Evolutionary conservation across 2,797 vertebrate species (phyloP).

Genomic region (Neomorphus geoffroyi): DNA sequence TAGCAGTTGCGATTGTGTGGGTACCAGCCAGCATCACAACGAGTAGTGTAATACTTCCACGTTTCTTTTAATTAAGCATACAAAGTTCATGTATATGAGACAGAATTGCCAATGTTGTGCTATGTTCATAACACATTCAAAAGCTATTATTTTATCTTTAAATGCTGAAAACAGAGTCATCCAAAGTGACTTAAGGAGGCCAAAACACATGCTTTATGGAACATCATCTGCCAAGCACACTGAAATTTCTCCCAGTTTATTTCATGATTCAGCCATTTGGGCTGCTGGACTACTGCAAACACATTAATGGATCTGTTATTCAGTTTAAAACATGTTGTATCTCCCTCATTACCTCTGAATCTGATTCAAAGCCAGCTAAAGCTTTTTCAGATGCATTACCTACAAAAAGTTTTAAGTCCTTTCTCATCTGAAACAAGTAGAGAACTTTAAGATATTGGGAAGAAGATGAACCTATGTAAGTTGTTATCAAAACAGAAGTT

Average conservation of each 20-base stretch:
- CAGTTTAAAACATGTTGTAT: neutral
- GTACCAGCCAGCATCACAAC: slow-evolving; percentile 85
- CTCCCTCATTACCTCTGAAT: neutral
- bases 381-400: neutral
- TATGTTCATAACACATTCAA: neutral
- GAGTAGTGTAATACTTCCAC: slow-evolving; percentile 88
- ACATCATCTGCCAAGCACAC: neutral
- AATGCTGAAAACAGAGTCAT: neutral
- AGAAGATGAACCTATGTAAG: neutral
- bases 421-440: neutral
- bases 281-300: neutral
- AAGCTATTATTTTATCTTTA: neutral
- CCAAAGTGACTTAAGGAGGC: neutral
- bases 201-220: neutral
- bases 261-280: neutral
- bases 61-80: slow-evolving; percentile 74
- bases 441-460: neutral
- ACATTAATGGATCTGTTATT: neutral
- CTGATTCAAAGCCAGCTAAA: neutral
- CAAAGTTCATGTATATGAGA: neutral
- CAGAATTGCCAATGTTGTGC: neutral
- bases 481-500: neutral
- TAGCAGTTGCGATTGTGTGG: slow-evolving; percentile 89
- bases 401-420: neutral
- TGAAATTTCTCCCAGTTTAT: neutral